Percentiles rank a stretch among this genome's conserved stretches.
These are phyloP conservation scores for Apteryx owenii DNA, from an alignment of 2,113 vertebrate species.

Conservation along the genomic window DNA sequence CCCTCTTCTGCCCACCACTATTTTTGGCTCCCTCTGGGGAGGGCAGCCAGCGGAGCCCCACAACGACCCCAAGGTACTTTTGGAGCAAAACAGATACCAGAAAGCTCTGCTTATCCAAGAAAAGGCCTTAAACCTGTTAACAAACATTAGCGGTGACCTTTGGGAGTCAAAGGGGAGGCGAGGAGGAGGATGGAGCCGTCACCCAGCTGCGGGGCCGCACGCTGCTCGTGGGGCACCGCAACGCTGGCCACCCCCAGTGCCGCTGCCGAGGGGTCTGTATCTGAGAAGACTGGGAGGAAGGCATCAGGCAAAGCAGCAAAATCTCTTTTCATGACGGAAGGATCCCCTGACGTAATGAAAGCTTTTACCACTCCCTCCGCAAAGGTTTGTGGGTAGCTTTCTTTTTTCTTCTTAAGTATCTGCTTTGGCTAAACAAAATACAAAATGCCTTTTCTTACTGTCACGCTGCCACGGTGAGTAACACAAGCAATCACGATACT, in stretches of 20 bases:
- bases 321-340: neutral
- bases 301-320: neutral
- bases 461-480: too few relatives aligned
- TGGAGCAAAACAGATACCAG: neutral
- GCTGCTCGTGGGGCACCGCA: too few relatives aligned
- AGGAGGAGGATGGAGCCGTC: neutral
- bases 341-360: neutral
- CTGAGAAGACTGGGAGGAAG: neutral
- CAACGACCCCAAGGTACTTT: neutral
- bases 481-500: neutral
- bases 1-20: neutral
- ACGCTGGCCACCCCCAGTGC: too few relatives aligned
- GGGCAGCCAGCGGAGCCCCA: neutral
- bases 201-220: too few relatives aligned
- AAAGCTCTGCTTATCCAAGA: neutral
- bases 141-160: neutral
- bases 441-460: neutral
- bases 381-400: neutral
- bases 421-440: neutral
- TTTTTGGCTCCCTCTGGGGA: neutral
- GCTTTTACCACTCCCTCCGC: neutral
- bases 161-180: neutral
- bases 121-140: neutral
- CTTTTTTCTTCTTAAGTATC: too few relatives aligned
- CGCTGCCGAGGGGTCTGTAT: neutral